Conservation (phyloP, 2,113 vertebrate genomes). For the Tragelaphus imberbis region DNA sequence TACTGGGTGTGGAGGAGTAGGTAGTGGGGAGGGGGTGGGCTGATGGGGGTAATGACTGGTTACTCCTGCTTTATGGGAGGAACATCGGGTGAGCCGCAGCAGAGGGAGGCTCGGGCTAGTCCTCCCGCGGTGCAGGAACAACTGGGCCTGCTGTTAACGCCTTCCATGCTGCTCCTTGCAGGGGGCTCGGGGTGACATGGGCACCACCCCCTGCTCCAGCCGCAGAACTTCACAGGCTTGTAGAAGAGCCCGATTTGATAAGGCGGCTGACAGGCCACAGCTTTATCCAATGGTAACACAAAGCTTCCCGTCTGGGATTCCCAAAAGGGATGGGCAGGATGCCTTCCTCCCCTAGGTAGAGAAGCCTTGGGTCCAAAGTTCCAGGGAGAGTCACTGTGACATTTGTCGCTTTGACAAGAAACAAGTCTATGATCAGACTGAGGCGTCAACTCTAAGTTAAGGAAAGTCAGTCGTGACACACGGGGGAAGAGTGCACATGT, state of each 20-base stretch:
- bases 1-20: neutral
- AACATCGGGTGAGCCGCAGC: neutral
- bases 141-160: neutral
- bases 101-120: neutral
- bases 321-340: neutral
- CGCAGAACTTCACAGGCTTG: accelerated
- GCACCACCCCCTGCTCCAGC: neutral
- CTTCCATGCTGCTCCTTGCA: accelerated
- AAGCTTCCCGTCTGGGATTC: neutral
- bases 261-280: neutral
- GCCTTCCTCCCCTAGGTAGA: neutral
- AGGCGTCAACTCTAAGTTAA: neutral
- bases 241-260: neutral
- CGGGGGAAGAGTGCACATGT: accelerated
- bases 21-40: neutral
- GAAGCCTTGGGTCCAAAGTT: neutral
- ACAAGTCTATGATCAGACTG: neutral
- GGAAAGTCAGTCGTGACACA: neutral
- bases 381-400: accelerated
- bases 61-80: neutral
- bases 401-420: neutral
- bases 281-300: neutral
- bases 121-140: accelerated
- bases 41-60: neutral
- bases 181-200: neutral